Conservation (phyloP, 2,888 invertebrate genomes). For the Pocota personata region DNA sequence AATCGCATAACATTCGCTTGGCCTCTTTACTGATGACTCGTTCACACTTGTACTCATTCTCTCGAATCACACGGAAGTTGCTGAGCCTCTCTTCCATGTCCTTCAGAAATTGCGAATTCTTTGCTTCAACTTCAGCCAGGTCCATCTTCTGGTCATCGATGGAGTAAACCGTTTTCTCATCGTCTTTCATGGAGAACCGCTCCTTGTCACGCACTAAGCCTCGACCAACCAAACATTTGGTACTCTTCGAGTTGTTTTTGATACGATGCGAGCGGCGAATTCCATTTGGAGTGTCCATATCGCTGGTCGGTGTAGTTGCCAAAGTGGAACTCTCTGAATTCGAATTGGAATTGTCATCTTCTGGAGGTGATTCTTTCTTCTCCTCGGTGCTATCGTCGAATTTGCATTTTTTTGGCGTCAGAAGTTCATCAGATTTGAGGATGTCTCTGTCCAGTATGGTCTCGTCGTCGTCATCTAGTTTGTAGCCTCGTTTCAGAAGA, state of each 20-base stretch:
- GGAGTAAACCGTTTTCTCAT: constrained; percentile 81
- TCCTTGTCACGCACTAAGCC: constrained; percentile 86
- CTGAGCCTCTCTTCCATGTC: constrained; percentile 85
- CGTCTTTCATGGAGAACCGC: constrained; percentile 78
- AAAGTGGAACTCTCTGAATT: constrained; percentile 51
- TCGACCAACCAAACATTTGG: constrained; percentile 84
- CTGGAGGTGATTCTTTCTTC: constrained; percentile 35
- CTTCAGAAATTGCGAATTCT: constrained; percentile 81
- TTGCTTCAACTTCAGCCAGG: constrained; percentile 79
- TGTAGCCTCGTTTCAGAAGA: constrained; percentile 79
- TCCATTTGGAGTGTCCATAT: constrained; percentile 76
- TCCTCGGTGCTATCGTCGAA: constrained; percentile 45
- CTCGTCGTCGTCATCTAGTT: constrained; percentile 77
- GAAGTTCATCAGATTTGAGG: constrained; percentile 24
- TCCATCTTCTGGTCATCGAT: constrained; percentile 80
- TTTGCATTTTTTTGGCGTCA: constrained; percentile 52
- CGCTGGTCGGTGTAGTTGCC: constrained; percentile 46
- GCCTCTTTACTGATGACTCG: constrained; percentile 95
- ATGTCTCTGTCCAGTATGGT: constrained; percentile 18
- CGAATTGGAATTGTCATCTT: constrained; percentile 72
- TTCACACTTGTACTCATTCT: constrained; percentile 93
- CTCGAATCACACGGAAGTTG: constrained; percentile 91
- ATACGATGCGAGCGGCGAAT: constrained; percentile 90
- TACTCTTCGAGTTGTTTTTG: constrained; percentile 86
- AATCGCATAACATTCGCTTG: constrained; percentile 97